phyloP scores from a whole-genome alignment of 2,888 invertebrate genomes.

The Drosophila tripunctata region DNA sequence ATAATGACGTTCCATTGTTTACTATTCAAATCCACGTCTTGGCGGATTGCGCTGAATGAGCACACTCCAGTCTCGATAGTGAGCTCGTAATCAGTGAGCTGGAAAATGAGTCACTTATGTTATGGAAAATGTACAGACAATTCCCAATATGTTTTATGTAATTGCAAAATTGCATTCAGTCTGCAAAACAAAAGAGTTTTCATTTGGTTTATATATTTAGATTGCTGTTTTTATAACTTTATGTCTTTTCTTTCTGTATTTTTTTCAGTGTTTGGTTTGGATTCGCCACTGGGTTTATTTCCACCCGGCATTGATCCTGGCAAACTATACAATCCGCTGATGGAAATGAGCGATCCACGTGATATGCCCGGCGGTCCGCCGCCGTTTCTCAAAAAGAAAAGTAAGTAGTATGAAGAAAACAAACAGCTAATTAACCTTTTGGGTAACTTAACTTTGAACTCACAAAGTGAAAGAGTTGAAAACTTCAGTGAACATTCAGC shows the following conservation, averaged over 20 bases:
- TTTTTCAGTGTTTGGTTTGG: conserved; percentile 90
- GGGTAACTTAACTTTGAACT: conserved; percentile 31
- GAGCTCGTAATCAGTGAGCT: conserved; percentile 62
- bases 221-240: neutral
- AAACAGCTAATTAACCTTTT: conserved; percentile 80
- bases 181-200: conserved; percentile 14
- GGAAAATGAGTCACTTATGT: conserved; percentile 69
- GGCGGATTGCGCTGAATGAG: conserved; percentile 5
- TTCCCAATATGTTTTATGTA: conserved; percentile 46
- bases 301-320: conserved; percentile 91
- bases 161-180: conserved; percentile 34
- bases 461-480: conserved; percentile 50
- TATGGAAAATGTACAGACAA: conserved; percentile 41
- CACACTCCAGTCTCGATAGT: conserved; percentile 13
- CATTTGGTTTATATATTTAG: neutral
- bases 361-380: conserved; percentile 88
- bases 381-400: conserved; percentile 91
- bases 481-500: conserved; percentile 33
- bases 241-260: neutral
- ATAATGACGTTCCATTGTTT: conserved; percentile 83
- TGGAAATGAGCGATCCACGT: conserved; percentile 90
- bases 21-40: conserved; percentile 42
- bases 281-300: conserved; percentile 90
- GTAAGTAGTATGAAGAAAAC: conserved; percentile 86
- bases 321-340: conserved; percentile 89